A percentile compares a stretch with the other conserved stretches of the same genome.
Conservation (phyloP, 2,888 invertebrate species). For the Aplocera efformata region DNA sequence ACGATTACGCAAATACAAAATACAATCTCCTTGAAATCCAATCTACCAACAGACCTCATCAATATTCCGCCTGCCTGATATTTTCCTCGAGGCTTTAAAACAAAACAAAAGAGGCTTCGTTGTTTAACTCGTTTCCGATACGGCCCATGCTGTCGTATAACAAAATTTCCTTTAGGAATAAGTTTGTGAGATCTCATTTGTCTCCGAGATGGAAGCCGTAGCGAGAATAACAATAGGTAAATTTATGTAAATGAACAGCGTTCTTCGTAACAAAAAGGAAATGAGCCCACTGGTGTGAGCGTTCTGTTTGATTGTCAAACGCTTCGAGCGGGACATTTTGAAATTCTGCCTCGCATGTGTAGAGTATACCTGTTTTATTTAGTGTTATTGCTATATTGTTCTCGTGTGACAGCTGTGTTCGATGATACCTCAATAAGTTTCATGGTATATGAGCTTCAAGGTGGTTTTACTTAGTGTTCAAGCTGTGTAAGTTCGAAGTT, state of each 20-base stretch:
- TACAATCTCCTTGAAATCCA: conserved; percentile 45
- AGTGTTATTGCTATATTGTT: conserved; percentile 35
- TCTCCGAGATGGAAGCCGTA: conserved; percentile 54
- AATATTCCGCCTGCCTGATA: conserved; percentile 69
- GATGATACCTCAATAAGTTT: conserved; percentile 21
- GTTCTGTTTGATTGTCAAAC: conserved; percentile 61
- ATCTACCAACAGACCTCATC: conserved; percentile 53
- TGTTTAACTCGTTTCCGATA: conserved; percentile 79
- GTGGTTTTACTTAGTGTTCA: no score
- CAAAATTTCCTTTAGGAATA: conserved; percentile 62
- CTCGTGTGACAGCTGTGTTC: conserved; percentile 27
- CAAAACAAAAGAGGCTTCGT: conserved; percentile 68
- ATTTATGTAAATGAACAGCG: conserved; percentile 75
- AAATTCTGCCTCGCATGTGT: conserved; percentile 46
- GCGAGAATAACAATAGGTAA: conserved; percentile 74
- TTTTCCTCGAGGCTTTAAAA: conserved; percentile 61
- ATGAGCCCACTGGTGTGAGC: conserved; percentile 56
- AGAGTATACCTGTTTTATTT: conserved; percentile 30
- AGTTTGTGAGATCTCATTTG: conserved; percentile 55
- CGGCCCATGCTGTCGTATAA: conserved; percentile 66
- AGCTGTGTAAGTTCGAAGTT: no score
- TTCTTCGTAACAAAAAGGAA: conserved; percentile 74
- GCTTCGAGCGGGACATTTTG: conserved; percentile 50
- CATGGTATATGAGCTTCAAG: neutral
- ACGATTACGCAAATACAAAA: conserved; percentile 46